A percentile compares a stretch with the other conserved stretches of the same genome.
These are phyloP conservation scores for Lophius piscatorius DNA, from an alignment of 2,113 vertebrate genomes.

Conservation along the genomic window DNA sequence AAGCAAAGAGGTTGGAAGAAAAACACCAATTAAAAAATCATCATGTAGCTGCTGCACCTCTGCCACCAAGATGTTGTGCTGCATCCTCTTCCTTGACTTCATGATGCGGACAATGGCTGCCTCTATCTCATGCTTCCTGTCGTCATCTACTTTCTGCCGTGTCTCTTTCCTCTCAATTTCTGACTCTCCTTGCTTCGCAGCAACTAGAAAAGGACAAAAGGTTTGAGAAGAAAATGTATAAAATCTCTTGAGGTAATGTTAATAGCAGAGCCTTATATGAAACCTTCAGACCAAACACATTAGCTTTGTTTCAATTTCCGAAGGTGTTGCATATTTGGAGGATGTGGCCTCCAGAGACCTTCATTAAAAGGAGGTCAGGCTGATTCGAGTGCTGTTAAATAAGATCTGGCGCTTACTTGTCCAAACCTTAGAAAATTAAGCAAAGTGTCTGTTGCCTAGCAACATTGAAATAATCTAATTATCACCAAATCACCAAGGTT, in stretches of 20 bases:
- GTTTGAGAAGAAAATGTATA: background rate
- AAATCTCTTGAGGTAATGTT: background rate
- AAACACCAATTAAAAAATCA: background rate
- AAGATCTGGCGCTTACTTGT: too few species aligned
- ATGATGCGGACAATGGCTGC: constrained; percentile 98
- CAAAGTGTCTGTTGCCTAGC: too few species aligned
- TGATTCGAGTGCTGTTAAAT: too few species aligned
- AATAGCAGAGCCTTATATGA: too few species aligned
- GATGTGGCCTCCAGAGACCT: too few species aligned
- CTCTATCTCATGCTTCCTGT: constrained; percentile 98
- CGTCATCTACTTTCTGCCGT: constrained; percentile 97
- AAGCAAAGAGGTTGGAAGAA: background rate
- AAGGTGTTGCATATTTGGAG: too few species aligned
- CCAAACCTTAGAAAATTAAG: too few species aligned
- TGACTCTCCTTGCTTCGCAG: constrained; percentile 97
- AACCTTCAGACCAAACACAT: too few species aligned
- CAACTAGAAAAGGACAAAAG: constrained; percentile 80
- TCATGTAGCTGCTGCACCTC: constrained; percentile 80
- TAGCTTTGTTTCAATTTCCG: too few species aligned
- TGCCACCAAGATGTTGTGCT: constrained; percentile 96
- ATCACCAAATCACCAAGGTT: too few species aligned
- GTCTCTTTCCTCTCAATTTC: constrained; percentile 98
- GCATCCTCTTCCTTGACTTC: constrained; percentile 99
- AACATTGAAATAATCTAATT: too few species aligned
- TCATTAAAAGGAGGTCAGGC: too few species aligned